These are phyloP conservation scores for Epinotia brunnichana DNA, from an alignment of 2,888 invertebrate genomes.

Conservation along the genomic window DNA sequence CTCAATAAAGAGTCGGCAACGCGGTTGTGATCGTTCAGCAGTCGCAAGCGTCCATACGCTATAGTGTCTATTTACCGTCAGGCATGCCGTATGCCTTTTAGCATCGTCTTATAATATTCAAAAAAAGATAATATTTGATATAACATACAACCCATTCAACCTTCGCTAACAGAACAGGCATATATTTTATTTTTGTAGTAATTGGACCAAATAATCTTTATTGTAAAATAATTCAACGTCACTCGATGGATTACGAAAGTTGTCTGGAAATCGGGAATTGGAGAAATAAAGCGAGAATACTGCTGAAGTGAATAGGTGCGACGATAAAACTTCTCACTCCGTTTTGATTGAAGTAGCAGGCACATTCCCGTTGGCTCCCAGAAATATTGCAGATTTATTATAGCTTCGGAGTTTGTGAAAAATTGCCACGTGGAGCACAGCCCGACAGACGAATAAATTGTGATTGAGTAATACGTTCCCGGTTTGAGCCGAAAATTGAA, in stretches of 20 bases:
- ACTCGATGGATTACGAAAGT: background rate
- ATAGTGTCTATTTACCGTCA: too few relatives aligned
- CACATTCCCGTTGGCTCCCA: conserved; percentile 45
- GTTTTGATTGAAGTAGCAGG: conserved; percentile 46
- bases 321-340: conserved; percentile 48
- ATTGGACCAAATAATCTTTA: background rate
- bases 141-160: too few relatives aligned
- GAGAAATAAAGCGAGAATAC: conserved; percentile 19
- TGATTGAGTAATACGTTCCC: conserved; percentile 51
- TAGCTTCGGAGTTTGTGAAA: conserved; percentile 54
- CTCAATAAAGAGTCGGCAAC: too few relatives aligned
- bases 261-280: conserved; percentile 4
- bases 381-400: conserved; percentile 55
- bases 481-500: conserved; percentile 48
- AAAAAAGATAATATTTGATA: background rate
- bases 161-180: background rate
- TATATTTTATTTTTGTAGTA: background rate
- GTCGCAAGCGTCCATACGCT: too few relatives aligned
- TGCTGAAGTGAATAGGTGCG: conserved; percentile 49
- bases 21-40: too few relatives aligned
- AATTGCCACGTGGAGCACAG: conserved; percentile 52
- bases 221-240: background rate
- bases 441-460: conserved; percentile 50
- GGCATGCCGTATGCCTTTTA: too few relatives aligned
- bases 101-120: too few relatives aligned